These are phyloP conservation scores for Eulithis prunata DNA, from an alignment of 2,888 invertebrate species.

Conservation along the genomic window DNA sequence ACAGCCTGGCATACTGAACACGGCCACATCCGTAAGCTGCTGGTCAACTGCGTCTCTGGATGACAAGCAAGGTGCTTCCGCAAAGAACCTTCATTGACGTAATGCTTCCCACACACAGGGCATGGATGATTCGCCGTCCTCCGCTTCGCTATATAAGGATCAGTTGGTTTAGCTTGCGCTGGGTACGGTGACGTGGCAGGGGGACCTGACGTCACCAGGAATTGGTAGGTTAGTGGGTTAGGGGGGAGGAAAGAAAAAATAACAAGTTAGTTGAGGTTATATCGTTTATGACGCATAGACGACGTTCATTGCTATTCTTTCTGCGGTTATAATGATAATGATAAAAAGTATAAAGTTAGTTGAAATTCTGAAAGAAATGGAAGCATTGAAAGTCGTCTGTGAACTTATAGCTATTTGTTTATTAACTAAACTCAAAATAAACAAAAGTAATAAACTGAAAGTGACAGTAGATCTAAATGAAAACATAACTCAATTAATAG, in stretches of 20 bases:
- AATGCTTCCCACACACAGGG: constrained; percentile 97
- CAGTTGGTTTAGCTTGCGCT: constrained; percentile 85
- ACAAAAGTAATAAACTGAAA: constrained; percentile 32
- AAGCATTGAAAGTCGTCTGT: constrained; percentile 45
- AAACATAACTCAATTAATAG: constrained; percentile 62
- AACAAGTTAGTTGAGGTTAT: constrained; percentile 64
- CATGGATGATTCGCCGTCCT: constrained; percentile 97
- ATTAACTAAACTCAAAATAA: constrained; percentile 34
- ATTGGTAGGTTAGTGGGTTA: constrained; percentile 79
- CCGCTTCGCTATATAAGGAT: constrained; percentile 96
- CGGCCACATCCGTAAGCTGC: constrained; percentile 97
- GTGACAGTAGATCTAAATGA: constrained; percentile 30
- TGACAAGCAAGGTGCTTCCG: constrained; percentile 97
- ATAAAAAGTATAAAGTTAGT: neutral
- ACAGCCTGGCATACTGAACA: constrained; percentile 98
- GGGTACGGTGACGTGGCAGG: constrained; percentile 86
- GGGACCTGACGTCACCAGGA: constrained; percentile 84
- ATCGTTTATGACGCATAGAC: constrained; percentile 39
- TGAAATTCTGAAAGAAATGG: neutral
- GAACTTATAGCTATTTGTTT: constrained; percentile 42
- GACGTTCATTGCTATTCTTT: constrained; percentile 43
- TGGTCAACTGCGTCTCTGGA: constrained; percentile 95
- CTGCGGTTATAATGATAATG: neutral
- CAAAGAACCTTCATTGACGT: constrained; percentile 96
- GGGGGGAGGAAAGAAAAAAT: constrained; percentile 59